Evolutionary conservation across 2,888 invertebrate genomes (phyloP), one percentile per base, ranked within the genome.

Genomic region (Lutraria lutraria): DNA sequence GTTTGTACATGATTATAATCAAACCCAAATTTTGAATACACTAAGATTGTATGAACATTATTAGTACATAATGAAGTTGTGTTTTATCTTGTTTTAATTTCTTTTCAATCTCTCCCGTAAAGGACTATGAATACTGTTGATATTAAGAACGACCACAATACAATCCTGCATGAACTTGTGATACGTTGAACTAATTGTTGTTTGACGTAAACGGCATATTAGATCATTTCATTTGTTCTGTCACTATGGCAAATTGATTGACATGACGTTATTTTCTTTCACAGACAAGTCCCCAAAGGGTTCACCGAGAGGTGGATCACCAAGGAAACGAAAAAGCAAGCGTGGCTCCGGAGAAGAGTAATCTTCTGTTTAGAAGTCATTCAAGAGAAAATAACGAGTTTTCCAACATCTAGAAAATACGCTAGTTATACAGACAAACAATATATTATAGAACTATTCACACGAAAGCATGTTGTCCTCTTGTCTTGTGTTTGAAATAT

Each of bases 261-360:
- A 63, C 25, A n/a, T 63, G 21, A 2, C 21, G 31, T 6, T 76
- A 19, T 25, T 86, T 34, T 81, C 81, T 68, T 25, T 94, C 93
- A 0, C 95, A 96, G 96, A 95, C 92, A 94, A 94, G 86, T 96
- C 96, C 89, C 96, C 96, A 89, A 93, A 95, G 90, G 93, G 96
- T 83, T 96, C 96, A 54, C 96, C 96, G 85, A 96, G 95, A 92
- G 92, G 92, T 83, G 90, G 92, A 81, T 96, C 96, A 68, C 95
- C 95, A 85, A 90, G 95, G 82, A 95, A 95, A 91, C 93, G 95
- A 91, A 94, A 94, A 91, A 95, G 93, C 94, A 94, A 95, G 92
- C 93, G 96, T 89, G 94, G 94, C 87, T 93, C 94, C 88, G 95
- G 95, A 90, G 95, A 95, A 91, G 95, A 94, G 82, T 91, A 90